phyloP scores from a whole-genome alignment of 2,888 invertebrate species.

The Coelogynopora nodosa region DNA sequence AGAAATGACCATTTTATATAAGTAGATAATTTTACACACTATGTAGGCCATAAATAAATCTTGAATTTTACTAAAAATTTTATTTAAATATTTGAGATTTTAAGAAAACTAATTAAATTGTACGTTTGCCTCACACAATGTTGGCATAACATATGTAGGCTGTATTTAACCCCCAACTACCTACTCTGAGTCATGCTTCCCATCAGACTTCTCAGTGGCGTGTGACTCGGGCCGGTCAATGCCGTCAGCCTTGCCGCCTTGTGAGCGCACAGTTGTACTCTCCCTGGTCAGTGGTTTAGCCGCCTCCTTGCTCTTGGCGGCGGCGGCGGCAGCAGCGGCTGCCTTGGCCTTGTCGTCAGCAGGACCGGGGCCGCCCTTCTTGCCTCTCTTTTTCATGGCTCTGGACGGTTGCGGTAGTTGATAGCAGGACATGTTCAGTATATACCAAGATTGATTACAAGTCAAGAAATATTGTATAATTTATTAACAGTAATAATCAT shows the following conservation, averaged over 20 bases:
- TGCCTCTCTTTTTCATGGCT: slow-evolving; percentile 46
- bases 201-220: slow-evolving; percentile 50
- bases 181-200: slow-evolving; percentile 35
- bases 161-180: no score
- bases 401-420: slow-evolving; percentile 45
- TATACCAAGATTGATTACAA: background rate
- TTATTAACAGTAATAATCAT: no score
- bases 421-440: background rate
- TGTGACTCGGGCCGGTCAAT: slow-evolving; percentile 59
- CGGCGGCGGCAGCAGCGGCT: background rate
- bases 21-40: no score
- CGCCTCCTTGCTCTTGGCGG: background rate
- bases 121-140: no score
- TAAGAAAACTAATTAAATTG: no score
- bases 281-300: slow-evolving; percentile 38
- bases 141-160: no score
- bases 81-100: no score
- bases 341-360: slow-evolving; percentile 10
- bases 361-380: slow-evolving; percentile 42
- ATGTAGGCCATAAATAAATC: no score
- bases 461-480: no score
- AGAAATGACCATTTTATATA: no score
- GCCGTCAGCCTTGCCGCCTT: slow-evolving; percentile 36
- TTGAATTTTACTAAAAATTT: no score
- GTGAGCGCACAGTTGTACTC: slow-evolving; percentile 24